phyloP scores from a whole-genome alignment of 1,140 invertebrate genomes.

The Temnothorax curvispinosus region DNA sequence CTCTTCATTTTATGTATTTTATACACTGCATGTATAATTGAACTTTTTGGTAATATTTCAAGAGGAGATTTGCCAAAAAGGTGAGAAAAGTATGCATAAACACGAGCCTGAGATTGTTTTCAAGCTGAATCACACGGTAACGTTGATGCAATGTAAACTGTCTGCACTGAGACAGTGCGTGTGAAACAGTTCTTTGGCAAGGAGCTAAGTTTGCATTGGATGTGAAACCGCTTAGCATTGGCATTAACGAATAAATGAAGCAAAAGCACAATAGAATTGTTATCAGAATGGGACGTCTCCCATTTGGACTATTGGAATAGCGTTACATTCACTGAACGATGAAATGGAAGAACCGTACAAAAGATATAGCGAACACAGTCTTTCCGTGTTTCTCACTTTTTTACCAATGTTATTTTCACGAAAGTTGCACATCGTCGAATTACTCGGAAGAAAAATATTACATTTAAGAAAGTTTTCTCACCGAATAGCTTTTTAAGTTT shows the following conservation, averaged over 20 bases:
- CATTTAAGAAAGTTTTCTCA: conserved; percentile 12
- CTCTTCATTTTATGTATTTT: background rate
- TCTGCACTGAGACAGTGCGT: background rate
- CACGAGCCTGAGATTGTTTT: background rate
- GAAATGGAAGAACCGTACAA: background rate
- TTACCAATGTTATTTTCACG: conserved; percentile 1
- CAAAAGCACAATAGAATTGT: background rate
- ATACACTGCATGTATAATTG: background rate
- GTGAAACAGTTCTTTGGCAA: conserved; percentile 9
- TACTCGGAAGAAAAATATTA: background rate
- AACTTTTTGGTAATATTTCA: conserved; percentile 1
- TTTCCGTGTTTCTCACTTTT: background rate
- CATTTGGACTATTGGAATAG: conserved; percentile 15
- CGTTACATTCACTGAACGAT: background rate
- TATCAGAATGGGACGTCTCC: background rate
- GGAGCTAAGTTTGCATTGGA: conserved; percentile 6
- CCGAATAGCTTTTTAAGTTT: background rate
- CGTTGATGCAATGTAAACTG: conserved; percentile 14
- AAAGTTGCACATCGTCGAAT: conserved; percentile 31
- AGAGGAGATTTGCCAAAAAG: conserved; percentile 15
- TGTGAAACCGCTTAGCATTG: background rate
- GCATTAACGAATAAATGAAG: conserved; percentile 35
- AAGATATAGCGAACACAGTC: background rate
- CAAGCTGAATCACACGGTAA: background rate
- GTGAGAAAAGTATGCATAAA: background rate